A percentile compares a stretch with the other conserved stretches of the same genome.
phyloP scores from a whole-genome alignment of 2,113 vertebrate genomes.

The Leptobrachium leishanense region DNA sequence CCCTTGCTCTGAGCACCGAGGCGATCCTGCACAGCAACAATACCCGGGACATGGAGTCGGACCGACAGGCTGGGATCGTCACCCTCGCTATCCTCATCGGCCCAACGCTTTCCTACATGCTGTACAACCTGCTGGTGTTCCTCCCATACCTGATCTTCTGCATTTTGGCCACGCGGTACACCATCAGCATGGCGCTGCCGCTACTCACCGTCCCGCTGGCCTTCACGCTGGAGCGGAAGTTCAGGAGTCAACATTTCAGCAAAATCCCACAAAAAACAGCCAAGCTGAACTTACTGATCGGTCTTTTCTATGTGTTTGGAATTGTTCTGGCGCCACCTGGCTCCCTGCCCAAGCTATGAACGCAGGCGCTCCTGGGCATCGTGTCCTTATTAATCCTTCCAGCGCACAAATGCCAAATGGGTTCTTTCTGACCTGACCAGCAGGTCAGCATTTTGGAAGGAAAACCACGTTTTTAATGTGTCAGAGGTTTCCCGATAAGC shows the following conservation, averaged over 20 bases:
- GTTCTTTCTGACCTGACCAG: not conserved
- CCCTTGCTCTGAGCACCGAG: constrained; percentile 91
- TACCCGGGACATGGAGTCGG: constrained; percentile 93
- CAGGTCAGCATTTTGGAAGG: not conserved
- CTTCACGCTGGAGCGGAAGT: constrained; percentile 90
- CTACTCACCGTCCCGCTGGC: constrained; percentile 94
- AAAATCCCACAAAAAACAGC: constrained; percentile 93
- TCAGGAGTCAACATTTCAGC: constrained; percentile 83
- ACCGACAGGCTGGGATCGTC: constrained; percentile 91
- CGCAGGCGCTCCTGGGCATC: not conserved
- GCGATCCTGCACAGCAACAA: constrained; percentile 99
- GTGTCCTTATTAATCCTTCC: not conserved
- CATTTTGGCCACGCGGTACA: constrained; percentile 87
- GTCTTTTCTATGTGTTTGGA: constrained; percentile 93
- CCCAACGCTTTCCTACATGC: constrained; percentile 85
- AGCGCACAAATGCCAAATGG: not conserved
- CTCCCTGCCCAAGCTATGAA: constrained; percentile 81
- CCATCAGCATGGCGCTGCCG: constrained; percentile 92
- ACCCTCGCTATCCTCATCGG: constrained; percentile 94
- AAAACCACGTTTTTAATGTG: not conserved
- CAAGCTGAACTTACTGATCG: constrained; percentile 92
- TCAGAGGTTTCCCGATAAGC: not conserved
- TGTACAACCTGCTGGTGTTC: constrained; percentile 88
- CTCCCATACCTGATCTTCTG: constrained; percentile 90
- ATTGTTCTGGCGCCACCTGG: constrained; percentile 84